phyloP scores from a whole-genome alignment of 2,797 vertebrate species.

The Rhodeus uyekii region DNA sequence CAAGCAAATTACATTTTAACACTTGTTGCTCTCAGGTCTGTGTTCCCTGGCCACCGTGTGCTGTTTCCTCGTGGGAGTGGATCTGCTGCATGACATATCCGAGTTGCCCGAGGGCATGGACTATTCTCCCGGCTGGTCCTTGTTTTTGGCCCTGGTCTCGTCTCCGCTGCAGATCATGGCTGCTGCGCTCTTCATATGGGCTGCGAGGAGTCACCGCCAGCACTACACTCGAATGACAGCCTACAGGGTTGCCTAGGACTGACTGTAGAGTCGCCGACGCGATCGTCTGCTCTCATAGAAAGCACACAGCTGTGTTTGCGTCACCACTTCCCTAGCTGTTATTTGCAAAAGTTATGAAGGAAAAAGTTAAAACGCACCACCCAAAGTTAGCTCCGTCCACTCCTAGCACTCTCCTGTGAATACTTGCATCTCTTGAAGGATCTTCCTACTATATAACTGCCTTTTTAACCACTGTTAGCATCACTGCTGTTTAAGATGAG shows the following conservation, averaged over 20 bases:
- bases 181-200: constrained; percentile 94
- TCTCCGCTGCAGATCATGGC: constrained; percentile 96
- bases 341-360: background rate
- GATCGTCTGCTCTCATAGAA: background rate
- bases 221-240: constrained; percentile 91
- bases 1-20: background rate
- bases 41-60: constrained; percentile 89
- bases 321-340: constrained; percentile 22
- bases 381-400: background rate
- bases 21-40: constrained; percentile 74
- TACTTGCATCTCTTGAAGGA: constrained; percentile 16
- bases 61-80: constrained; percentile 88
- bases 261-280: background rate
- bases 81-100: constrained; percentile 80
- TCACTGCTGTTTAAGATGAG: background rate
- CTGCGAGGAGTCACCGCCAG: constrained; percentile 89
- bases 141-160: constrained; percentile 93
- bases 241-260: constrained; percentile 82
- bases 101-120: constrained; percentile 71
- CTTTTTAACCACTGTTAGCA: constrained; percentile 32
- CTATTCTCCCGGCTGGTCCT: constrained; percentile 92
- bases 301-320: constrained; percentile 9
- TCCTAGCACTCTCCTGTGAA: background rate
- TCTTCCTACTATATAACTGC: background rate
- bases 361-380: background rate